These are phyloP conservation scores for Rhinichthys osculus DNA, from an alignment of 2,797 vertebrate species.

Conservation along the genomic window DNA sequence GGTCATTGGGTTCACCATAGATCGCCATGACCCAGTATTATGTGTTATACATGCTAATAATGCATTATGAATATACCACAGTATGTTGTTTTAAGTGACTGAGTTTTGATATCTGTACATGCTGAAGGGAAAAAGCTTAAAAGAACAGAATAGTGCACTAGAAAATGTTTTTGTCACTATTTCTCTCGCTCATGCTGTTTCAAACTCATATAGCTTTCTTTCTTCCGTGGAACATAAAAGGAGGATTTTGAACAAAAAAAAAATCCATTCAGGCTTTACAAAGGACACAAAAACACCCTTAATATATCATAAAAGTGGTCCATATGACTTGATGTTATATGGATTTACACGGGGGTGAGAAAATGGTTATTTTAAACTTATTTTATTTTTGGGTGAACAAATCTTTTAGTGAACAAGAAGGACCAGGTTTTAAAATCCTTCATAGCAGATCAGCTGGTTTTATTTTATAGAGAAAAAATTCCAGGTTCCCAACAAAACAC, in stretches of 20 bases:
- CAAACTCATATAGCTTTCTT: no score
- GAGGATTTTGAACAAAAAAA: no score
- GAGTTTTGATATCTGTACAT: constrained; percentile 31
- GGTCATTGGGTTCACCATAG: constrained; percentile 44
- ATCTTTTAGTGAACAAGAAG: not conserved
- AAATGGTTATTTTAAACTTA: not conserved
- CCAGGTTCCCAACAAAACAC: not conserved
- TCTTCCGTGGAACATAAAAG: no score
- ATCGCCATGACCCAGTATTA: constrained; percentile 26
- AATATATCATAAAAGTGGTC: no score
- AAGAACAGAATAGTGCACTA: constrained; percentile 19
- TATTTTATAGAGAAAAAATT: not conserved
- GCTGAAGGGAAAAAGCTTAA: not conserved
- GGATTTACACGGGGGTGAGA: not conserved
- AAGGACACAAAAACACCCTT: no score
- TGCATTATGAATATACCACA: constrained; percentile 53
- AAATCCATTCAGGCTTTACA: no score
- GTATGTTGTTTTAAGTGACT: constrained; percentile 25
- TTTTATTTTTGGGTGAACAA: not conserved
- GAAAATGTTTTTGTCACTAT: not conserved
- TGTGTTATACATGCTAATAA: constrained; percentile 62
- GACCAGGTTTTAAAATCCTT: not conserved
- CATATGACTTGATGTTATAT: not conserved
- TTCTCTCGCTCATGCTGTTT: no score
- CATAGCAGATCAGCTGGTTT: not conserved